Evolutionary conservation across 1,140 invertebrate genomes (phyloP), one percentile per base, ranked within the genome.

Genomic region (Lasioglossum baleicum): DNA sequence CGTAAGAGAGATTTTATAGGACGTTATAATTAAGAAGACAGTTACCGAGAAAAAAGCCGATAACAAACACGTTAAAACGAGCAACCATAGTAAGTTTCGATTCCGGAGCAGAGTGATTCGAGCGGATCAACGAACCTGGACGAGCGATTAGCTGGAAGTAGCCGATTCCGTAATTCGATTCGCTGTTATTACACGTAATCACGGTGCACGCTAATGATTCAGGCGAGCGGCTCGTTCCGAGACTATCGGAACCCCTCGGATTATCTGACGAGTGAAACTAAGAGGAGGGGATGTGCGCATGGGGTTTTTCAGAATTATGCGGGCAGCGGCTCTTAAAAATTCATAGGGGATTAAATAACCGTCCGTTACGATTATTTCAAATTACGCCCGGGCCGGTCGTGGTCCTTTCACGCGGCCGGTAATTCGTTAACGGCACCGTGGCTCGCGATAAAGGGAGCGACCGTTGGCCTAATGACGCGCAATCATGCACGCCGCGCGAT

Each of bases 361-460:
- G 22, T 53, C n/a, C 42, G 22, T 70, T 70, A 13, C 66, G 65
- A 61, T 76, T 69, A 35, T 68, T 48, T 15, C n/a, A 70, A 76
- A 48, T 69, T 15, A 8, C 5, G 35, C 65, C 7, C 17, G 64
- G 40, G 64, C 31, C 20, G 2, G 64, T 40, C 4, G 35, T 35
- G 35, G n/a, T 22, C 42, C 42, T 67, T 48, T 67, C 65, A n/a
- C 65, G 42, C 42, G 65, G 7, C 48, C 40, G 64, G 22, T 48
- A 48, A 67, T 67, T 67, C 42, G 64, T 48, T 67, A 67, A 67
- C 65, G 65, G 22, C 42, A 11, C 64, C 56, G 20, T 8, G 35
- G 13, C 64, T n/a, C 10, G 42, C 20, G 64, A 44, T 66, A 66
- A 66, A 67, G 65, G 42, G 42, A 26, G 65, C 42, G 6, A 48